Evolutionary conservation across 1,140 invertebrate species (phyloP).

Genomic region (Drosophila micromelanica): DNA sequence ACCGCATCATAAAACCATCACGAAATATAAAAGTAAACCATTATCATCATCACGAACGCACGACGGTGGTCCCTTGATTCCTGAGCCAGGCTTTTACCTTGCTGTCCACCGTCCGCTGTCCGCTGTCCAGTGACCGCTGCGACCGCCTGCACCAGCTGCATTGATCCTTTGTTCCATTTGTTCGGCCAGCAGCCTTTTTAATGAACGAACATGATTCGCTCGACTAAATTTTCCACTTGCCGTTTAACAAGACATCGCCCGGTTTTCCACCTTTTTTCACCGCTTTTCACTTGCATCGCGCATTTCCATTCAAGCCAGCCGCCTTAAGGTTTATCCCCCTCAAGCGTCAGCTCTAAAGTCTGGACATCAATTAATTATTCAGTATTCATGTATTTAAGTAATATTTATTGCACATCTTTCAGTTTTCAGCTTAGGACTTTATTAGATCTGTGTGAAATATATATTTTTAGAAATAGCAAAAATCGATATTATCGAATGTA

Average conservation of each 20-base stretch:
- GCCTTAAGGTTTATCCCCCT: not conserved
- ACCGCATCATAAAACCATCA: constrained; percentile 83
- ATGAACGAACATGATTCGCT: constrained; percentile 55
- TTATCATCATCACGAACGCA: constrained; percentile 76
- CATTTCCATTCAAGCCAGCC: constrained; percentile 12
- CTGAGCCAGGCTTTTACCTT: constrained; percentile 16
- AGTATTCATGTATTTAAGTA: not conserved
- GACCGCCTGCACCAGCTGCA: constrained; percentile 42
- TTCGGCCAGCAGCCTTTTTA: constrained; percentile 41
- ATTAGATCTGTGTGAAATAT: not conserved
- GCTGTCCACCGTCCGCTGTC: constrained; percentile 11
- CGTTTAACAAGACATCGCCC: constrained; percentile 3
- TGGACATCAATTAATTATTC: not conserved
- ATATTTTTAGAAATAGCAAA: too few species aligned
- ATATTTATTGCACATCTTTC: not conserved
- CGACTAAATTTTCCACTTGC: constrained; percentile 27
- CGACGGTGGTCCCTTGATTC: constrained; percentile 39
- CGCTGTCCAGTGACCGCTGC: constrained; percentile 13
- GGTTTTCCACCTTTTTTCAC: constrained; percentile 19
- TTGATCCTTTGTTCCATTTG: constrained; percentile 54
- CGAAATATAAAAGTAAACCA: constrained; percentile 76
- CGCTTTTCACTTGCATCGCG: constrained; percentile 6
- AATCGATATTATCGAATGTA: too few species aligned
- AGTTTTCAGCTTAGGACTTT: not conserved
- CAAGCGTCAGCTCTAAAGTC: not conserved